Base-by-base conservation (phyloP, 2,797 vertebrate genomes). In the Micrastur ruficollis region DNA sequence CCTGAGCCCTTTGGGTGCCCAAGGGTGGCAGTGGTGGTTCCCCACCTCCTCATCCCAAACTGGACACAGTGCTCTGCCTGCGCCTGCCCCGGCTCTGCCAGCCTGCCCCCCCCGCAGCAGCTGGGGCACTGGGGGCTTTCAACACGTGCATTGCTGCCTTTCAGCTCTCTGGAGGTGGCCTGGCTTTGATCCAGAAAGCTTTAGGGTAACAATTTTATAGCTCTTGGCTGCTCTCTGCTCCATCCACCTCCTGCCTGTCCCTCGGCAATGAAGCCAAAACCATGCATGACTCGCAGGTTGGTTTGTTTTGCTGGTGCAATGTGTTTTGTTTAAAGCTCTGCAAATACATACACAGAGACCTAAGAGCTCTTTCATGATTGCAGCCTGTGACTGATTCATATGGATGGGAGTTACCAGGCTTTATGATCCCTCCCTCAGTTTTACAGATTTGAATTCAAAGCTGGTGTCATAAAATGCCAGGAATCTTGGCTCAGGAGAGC, bases 261-360 rank as follows among this genome's bases (percentile, higher is more conserved):
- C 75, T 44, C 32, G 32, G 40, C 3, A 1, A 21, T 14, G 34
- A 74, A 83, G 31, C 44, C 46, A 47, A 59, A 63, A 26, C 4
- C 47, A 56, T 1, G 1, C 7, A 44, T 1, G 5, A 40, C 40
- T 59, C 3, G 2, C 34, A 47, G 31, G 23, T 15, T 42, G 52
- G 46, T 42, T 71, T 49, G 32, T 44, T 34, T 74, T 21, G 31
- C 73, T 65, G 56, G 62, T 49, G 18, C 32, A 22, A 26, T 5
- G 58, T 40, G 47, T n/a, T 71, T 65, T 50, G 62, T 47, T 88
- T 58, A 70, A 29, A 74, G 67, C 67, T 36, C 82, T 70, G 22
- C 34, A 79, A 73, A 82, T 23, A 12, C 1, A 0, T 17, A 23
- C 11, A 14, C 14, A 12, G 62, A 56, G 53, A 47, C 42, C 42